Base-by-base conservation (phyloP, 2,888 invertebrate species). In the Zygaena filipendulae region DNA sequence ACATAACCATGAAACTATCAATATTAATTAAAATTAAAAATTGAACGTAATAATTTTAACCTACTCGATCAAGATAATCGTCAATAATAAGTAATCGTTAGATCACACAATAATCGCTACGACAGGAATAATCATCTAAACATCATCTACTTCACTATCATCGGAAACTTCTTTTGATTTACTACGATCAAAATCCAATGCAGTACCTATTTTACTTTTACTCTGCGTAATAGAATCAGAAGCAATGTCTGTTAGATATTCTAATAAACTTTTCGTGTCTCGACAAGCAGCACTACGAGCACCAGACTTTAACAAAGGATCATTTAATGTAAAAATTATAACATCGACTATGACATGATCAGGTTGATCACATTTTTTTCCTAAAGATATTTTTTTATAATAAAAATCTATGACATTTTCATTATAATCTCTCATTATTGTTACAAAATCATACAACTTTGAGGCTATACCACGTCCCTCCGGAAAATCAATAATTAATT, bases 261-360 rank as follows among this genome's bases (percentile, higher is more conserved):
- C 7, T 13, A 29, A 13, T 3, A 29, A 11, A 19, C 8, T 13
- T 8, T 22, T 23, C 1, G 29, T 23, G 12, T 29, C 29, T 4
- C 29, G 23, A 29, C 29, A 29, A 10, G 11, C 23, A 7, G 29
- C 19, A 8, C 29, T 23, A 2, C 29, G 23, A 4, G 29, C 29
- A 4, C 29, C 29, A 2, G 29, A 12, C 7, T 8, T 23, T 7
- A 29, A 23, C 20, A 29, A 20, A 10, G 29, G 20, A 23, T 29
- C 29, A 11, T 13, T 13, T 12, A 29, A 13, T 11, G 29, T 29
- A 20, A 23, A 29, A 23, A 29, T 24, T 13, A 29, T 24, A 11
- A 29, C 23, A 13, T 29, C 29, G n/a, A n/a, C 6, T 8, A 29
- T 29, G 1, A 29, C 13, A 23, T 29, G 20, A 3, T 29, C 29